These are phyloP conservation scores for Bombus superbus DNA, from an alignment of 1,140 invertebrate genomes.

Conservation along the genomic window DNA sequence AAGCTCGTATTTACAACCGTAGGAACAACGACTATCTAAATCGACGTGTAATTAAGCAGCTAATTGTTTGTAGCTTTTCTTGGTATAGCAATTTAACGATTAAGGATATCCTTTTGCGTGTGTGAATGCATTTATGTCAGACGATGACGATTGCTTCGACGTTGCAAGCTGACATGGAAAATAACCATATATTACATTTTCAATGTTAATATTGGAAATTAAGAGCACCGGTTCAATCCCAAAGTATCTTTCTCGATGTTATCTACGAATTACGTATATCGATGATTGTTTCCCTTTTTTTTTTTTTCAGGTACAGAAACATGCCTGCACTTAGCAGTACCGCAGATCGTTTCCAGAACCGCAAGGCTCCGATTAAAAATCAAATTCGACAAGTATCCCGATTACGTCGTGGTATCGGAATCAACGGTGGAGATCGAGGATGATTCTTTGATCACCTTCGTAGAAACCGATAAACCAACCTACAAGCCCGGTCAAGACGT, in stretches of 20 bases:
- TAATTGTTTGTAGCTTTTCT: not conserved
- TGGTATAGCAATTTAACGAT: constrained; percentile 24
- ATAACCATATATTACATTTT: not conserved
- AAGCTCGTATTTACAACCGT: not conserved
- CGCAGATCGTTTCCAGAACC: constrained; percentile 71
- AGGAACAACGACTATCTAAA: constrained; percentile 36
- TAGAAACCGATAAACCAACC: constrained; percentile 85
- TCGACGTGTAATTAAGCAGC: not conserved
- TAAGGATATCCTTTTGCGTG: constrained; percentile 7
- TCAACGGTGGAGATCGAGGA: constrained; percentile 79
- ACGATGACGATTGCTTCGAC: too few relatives aligned
- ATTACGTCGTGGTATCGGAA: constrained; percentile 82
- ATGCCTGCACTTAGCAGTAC: constrained; percentile 78
- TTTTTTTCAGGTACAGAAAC: constrained; percentile 71
- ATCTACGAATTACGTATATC: not conserved
- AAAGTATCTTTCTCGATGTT: not conserved
- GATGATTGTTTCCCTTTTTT: constrained; percentile 1
- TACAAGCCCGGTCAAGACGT: constrained; percentile 87
- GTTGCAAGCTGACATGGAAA: not conserved
- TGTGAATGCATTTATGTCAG: not conserved
- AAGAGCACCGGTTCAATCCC: not conserved
- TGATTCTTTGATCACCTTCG: constrained; percentile 81
- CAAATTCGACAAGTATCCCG: constrained; percentile 81
- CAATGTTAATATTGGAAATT: not conserved
- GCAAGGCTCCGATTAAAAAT: constrained; percentile 83